A percentile compares a stretch with the other conserved stretches of the same genome.
Conservation (phyloP, 2,888 invertebrate species). For the Pachymerium ferrugineum region DNA sequence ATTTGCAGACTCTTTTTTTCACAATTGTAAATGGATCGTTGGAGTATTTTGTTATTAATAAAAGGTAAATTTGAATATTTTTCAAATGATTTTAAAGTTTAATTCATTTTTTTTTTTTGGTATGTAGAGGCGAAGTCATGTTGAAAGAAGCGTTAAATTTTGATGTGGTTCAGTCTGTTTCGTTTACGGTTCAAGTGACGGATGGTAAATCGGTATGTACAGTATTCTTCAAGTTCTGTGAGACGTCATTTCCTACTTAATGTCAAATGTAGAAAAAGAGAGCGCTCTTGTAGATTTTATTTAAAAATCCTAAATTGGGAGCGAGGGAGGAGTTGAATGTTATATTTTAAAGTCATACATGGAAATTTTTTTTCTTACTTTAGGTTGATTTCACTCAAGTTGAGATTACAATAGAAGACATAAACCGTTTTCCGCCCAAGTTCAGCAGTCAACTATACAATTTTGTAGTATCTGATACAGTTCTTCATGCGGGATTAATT, state of each 20-base stretch:
- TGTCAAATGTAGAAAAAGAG: no score
- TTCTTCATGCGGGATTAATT: slow-evolving; percentile 41
- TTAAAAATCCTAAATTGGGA: no score
- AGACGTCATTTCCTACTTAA: background rate
- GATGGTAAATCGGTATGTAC: slow-evolving; percentile 64
- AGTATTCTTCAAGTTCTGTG: background rate
- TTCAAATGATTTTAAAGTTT: background rate
- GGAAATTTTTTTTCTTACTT: background rate
- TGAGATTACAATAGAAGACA: slow-evolving; percentile 72
- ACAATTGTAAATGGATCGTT: slow-evolving; percentile 28
- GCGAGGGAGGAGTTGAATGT: no score
- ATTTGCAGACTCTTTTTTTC: slow-evolving; percentile 32
- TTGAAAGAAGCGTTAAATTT: slow-evolving; percentile 70
- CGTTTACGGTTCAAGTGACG: slow-evolving; percentile 73
- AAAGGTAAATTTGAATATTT: slow-evolving; percentile 29
- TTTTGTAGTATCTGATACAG: slow-evolving; percentile 52
- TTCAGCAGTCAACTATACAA: slow-evolving; percentile 83
- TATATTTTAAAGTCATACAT: no score
- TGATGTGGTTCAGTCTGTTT: slow-evolving; percentile 61
- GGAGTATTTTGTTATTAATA: slow-evolving; percentile 31
- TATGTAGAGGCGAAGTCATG: slow-evolving; percentile 66
- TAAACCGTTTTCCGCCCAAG: slow-evolving; percentile 90
- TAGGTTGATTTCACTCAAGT: slow-evolving; percentile 80
- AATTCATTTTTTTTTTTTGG: slow-evolving; percentile 28
- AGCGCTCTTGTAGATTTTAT: no score